These are phyloP conservation scores for Copidosoma floridanum DNA, from an alignment of 1,140 invertebrate genomes.

Conservation along the genomic window DNA sequence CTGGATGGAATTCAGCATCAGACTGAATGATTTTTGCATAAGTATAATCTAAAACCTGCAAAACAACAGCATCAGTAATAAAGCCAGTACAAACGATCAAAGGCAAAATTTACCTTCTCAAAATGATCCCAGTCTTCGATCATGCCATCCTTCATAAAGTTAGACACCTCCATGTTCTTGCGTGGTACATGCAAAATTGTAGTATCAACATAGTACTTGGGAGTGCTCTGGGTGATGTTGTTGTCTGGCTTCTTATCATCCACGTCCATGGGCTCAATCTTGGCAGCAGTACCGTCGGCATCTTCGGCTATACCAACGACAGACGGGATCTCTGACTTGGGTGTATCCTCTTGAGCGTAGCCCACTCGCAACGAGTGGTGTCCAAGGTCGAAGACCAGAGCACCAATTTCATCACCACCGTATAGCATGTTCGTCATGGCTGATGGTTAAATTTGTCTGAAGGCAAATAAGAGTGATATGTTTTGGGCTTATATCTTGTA, in stretches of 20 bases:
- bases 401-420: slow-evolving; percentile 95
- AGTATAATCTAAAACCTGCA: slow-evolving; percentile 72
- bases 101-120: slow-evolving; percentile 63
- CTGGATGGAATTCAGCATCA: slow-evolving; percentile 77
- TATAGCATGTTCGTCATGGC: slow-evolving; percentile 67
- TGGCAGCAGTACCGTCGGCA: slow-evolving; percentile 52
- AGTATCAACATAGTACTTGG: slow-evolving; percentile 76
- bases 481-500: no score
- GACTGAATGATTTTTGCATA: slow-evolving; percentile 77
- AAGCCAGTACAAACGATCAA: not conserved
- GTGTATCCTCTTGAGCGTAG: slow-evolving; percentile 85
- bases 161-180: slow-evolving; percentile 72
- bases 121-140: slow-evolving; percentile 92
- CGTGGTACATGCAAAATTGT: slow-evolving; percentile 84
- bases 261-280: slow-evolving; percentile 64
- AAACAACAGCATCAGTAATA: not conserved
- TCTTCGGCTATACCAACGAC: slow-evolving; percentile 71
- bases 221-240: slow-evolving; percentile 54
- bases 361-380: slow-evolving; percentile 84
- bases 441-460: slow-evolving; percentile 36
- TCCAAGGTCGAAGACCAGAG: slow-evolving; percentile 94
- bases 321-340: slow-evolving; percentile 82
- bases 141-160: slow-evolving; percentile 85
- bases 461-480: not conserved
- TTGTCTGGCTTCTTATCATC: slow-evolving; percentile 60